Conservation (phyloP, 2,797 vertebrate genomes). For the Microchirus variegatus region DNA sequence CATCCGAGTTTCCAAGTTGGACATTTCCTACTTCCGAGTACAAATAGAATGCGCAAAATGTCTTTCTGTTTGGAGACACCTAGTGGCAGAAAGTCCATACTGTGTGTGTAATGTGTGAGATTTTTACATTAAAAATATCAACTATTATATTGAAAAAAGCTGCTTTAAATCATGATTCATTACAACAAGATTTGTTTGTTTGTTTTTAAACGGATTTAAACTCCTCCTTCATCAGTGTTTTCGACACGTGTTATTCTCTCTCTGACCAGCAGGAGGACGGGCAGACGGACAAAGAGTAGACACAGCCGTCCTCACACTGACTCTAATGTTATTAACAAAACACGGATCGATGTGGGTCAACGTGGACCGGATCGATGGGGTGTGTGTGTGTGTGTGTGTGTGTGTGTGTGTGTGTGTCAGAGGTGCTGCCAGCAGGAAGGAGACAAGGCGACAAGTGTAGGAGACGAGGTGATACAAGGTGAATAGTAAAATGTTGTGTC, state of each 20-base stretch:
- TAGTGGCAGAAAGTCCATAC: too few species aligned
- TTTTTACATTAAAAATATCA: too few species aligned
- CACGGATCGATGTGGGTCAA: slow-evolving; percentile 64
- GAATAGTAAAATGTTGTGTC: too few species aligned
- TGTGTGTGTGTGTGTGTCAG: slow-evolving; percentile 26
- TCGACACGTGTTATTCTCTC: slow-evolving; percentile 43
- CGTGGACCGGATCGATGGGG: slow-evolving; percentile 51
- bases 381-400: slow-evolving; percentile 20
- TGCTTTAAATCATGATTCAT: too few species aligned
- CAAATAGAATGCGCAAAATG: too few species aligned
- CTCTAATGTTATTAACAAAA: slow-evolving; percentile 60
- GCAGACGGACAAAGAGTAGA: too few species aligned
- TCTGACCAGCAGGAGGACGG: slow-evolving; percentile 1
- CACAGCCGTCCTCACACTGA: slow-evolving; percentile 18
- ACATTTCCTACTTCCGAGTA: too few species aligned
- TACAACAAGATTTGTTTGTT: slow-evolving; percentile 1
- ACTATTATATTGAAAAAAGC: too few species aligned
- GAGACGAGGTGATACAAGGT: not conserved
- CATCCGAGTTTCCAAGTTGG: too few species aligned
- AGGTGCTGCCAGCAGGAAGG: slow-evolving; percentile 41
- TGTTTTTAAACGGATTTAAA: too few species aligned
- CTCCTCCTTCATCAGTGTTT: slow-evolving; percentile 2
- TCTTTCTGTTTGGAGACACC: too few species aligned
- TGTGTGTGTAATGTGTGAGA: too few species aligned
- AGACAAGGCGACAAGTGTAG: slow-evolving; percentile 18